phyloP scores from a whole-genome alignment of 2,797 vertebrate genomes.

The Squalus acanthias region DNA sequence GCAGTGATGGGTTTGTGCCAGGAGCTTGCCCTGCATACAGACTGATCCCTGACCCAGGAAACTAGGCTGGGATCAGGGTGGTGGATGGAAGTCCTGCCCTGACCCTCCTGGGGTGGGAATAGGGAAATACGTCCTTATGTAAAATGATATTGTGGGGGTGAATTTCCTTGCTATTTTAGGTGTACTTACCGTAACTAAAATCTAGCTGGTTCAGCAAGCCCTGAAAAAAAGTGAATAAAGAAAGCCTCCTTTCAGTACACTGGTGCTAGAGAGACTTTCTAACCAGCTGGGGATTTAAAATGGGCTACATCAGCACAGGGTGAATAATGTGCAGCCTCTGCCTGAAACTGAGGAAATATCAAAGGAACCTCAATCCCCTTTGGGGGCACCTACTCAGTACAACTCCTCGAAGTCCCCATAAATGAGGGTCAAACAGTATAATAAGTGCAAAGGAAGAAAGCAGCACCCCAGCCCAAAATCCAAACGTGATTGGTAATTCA shows the following conservation, averaged over 20 bases:
- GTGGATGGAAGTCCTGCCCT: background rate
- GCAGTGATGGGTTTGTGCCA: background rate
- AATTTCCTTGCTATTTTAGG: background rate
- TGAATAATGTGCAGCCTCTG: background rate
- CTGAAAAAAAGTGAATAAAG: background rate
- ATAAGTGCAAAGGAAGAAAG: background rate
- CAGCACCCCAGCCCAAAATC: background rate
- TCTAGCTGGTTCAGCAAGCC: background rate
- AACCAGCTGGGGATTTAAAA: background rate
- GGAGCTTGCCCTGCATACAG: background rate
- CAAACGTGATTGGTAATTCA: background rate
- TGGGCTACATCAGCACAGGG: background rate
- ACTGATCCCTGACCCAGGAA: background rate
- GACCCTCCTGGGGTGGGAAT: background rate
- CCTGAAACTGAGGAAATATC: background rate
- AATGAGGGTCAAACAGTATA: background rate
- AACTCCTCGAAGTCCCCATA: background rate
- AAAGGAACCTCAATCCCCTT: background rate
- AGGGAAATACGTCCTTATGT: background rate
- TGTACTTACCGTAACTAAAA: background rate
- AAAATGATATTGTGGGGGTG: background rate
- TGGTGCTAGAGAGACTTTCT: background rate
- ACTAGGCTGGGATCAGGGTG: background rate
- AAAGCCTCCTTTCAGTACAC: background rate
- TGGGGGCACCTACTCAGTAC: background rate